Conservation (phyloP, 2,113 vertebrate species). For the Ceuthmochares aereus region DNA sequence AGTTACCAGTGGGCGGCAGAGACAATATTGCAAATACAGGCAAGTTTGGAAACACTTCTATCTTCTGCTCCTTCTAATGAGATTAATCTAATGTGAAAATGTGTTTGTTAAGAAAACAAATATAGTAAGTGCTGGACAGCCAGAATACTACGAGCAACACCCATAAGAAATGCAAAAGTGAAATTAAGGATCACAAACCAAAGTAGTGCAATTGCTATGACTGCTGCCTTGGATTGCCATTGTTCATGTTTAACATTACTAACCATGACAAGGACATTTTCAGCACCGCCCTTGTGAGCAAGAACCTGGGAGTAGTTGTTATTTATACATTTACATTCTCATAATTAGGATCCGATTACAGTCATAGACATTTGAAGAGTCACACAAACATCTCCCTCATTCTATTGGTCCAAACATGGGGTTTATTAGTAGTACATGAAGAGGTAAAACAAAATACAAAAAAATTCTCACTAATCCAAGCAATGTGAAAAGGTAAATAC, state of each 20-base stretch:
- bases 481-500: neutral
- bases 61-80: neutral
- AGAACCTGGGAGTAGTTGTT: neutral
- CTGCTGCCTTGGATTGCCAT: neutral
- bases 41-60: accelerated
- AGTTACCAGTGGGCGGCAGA: neutral
- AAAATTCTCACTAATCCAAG: neutral
- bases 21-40: accelerated
- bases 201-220: neutral
- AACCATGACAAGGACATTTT: neutral
- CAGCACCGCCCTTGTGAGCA: neutral
- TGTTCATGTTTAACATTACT: neutral
- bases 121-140: neutral
- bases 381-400: neutral
- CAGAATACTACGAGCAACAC: neutral
- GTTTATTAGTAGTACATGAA: neutral
- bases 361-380: neutral
- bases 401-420: neutral
- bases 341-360: neutral
- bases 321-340: neutral
- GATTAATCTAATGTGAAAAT: neutral
- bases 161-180: neutral
- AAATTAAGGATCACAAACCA: neutral
- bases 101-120: neutral
- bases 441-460: neutral